Evolutionary conservation across 2,113 vertebrate species (phyloP), one percentile per base, ranked within the genome.

Genomic region (Morone saxatilis): DNA sequence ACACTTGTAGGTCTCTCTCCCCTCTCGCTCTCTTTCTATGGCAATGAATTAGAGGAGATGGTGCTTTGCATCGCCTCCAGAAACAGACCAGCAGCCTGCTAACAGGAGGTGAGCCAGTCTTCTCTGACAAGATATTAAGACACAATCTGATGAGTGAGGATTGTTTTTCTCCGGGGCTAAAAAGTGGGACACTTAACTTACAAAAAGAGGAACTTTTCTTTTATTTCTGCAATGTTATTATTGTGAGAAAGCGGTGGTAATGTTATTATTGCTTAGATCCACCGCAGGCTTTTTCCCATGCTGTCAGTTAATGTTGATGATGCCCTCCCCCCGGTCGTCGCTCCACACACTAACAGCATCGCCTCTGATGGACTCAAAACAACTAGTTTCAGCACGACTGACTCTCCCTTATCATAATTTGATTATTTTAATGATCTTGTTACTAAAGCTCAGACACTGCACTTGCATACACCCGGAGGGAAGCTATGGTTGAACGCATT

Each of bases 361-460:
- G 82, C 90, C 88, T 80, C 82, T 92, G 91, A 94, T 92, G 90
- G 86, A 91, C 92, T 95, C 89, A 80, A 87, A 94, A 93, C 88
- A 92, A 90, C 86, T 81, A 87, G 59, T 93, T 93, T 95, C 92
- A 93, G 94, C 94, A 89, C 86, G 91, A 90, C 90, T 94, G 91
- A 92, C 88, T 95, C 91, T 91, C 88, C 91, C 90, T 95, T 93
- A 93, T 93, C 89, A 92, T 96, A 95, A 95, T 95, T 94, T 95
- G 94, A 96, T 96, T 96, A 96, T 96, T 96, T 95, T 96, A 95
- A 96, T 95, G 95, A 95, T 94, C 92, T 94, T 92, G 89, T 94
- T 94, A 91, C 90, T 85, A 82, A 89, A 92, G 80, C 91, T 89
- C 89, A 94, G 91, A 92, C 70, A 59, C 69, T 90, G 86, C 88